These are phyloP conservation scores for Crematogaster levior DNA, from an alignment of 2,888 invertebrate genomes.

Conservation along the genomic window DNA sequence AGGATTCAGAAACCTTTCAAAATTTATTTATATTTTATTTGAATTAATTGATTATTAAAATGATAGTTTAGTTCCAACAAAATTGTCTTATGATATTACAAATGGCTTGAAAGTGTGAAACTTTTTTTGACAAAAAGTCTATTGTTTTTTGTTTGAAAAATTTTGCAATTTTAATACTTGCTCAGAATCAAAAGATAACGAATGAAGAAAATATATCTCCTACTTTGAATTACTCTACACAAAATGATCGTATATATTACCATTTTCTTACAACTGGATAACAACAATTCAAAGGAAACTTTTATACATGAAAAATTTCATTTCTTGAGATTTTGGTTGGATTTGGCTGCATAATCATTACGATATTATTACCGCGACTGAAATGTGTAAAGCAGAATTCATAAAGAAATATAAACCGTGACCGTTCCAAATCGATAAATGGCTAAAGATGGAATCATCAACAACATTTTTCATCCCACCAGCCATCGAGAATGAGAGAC, in stretches of 20 bases:
- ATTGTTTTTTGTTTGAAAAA: neutral
- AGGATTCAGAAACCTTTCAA: neutral
- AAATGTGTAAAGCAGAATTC: slow-evolving; percentile 36
- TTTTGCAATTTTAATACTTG: neutral
- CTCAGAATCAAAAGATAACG: neutral
- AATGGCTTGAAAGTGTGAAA: neutral
- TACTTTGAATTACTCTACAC: neutral
- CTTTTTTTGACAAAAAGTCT: neutral
- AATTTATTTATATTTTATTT: neutral
- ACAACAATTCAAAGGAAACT: neutral
- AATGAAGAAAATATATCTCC: neutral
- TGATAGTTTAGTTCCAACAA: neutral
- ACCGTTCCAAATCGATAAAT: slow-evolving; percentile 52
- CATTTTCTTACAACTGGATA: neutral
- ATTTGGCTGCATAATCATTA: slow-evolving; percentile 20
- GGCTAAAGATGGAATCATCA: neutral
- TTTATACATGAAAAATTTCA: neutral
- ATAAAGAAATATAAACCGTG: slow-evolving; percentile 60
- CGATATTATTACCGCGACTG: slow-evolving; percentile 16
- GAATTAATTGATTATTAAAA: neutral
- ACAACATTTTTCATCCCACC: neutral
- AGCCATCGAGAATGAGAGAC: neutral
- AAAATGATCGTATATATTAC: neutral
- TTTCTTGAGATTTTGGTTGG: neutral
- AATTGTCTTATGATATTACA: neutral